Base-by-base conservation (phyloP, 92 coral and sea anemone genomes). In the Paramuricea clavata region DNA sequence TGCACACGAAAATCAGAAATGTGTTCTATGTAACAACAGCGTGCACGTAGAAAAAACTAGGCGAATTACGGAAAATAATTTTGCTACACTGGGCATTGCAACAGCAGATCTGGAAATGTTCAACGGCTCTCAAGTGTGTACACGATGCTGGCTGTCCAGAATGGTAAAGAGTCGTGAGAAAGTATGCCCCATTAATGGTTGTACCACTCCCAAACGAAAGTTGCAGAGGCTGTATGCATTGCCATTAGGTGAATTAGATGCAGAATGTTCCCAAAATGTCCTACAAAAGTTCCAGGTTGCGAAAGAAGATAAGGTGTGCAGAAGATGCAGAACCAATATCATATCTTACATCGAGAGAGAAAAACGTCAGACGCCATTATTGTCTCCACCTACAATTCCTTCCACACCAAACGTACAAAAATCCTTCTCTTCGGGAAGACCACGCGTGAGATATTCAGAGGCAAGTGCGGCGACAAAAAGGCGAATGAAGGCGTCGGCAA, bases 381-480 rank as follows among this genome's bases (percentile, higher is more conserved):
- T 8, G 50, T 39, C 30, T 22, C 28, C 56, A 44, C 28, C 54
- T 22, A 41, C 50, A 36, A 27, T 33, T 65, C 72, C 72, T 28
- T 33, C n/a, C 72, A 17, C 62, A 17, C 62, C 23, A 54, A 54
- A 19, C 5, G n/a, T 31, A 33, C 9, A 60, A 60, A 26, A 31
- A 16, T 3, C 61, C 33, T 23, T 19, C 27, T 25, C 81, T n/a
- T 41, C 81, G 23, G 83, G 83, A 12, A 78, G 83, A 78, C 69
- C 83, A 30, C 68, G 83, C 30, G 83, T 54, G 16, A 78, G 47
- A 49, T 78, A 78, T 23, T 23, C 83, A 30, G 83, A 78, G 33
- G 69, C 69, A 52, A 78, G 83, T 78, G 47, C 83, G 47, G 83
- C 49, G 25, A 78, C 83, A 5, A 78, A 78, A 78, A 78, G 83